phyloP scores from a whole-genome alignment of 2,888 invertebrate genomes.

The Stenoptilia bipunctidactyla region DNA sequence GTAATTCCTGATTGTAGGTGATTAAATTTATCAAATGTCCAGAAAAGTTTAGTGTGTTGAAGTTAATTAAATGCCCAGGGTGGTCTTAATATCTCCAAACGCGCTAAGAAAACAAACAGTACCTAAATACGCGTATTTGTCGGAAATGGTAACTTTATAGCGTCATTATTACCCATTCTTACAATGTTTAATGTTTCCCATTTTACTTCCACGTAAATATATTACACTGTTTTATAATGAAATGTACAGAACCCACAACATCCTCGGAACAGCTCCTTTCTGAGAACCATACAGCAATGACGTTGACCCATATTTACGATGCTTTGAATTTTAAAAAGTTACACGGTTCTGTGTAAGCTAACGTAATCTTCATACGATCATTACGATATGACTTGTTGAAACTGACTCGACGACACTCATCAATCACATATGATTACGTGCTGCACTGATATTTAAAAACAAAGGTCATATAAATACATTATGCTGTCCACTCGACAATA shows the following conservation, averaged over 20 bases:
- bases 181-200: not conserved
- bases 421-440: conserved; percentile 16
- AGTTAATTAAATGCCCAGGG: no score
- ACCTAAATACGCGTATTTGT: no score
- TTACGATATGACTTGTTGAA: conserved; percentile 31
- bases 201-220: conserved; percentile 1
- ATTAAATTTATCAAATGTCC: no score
- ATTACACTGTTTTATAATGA: not conserved
- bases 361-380: conserved; percentile 28
- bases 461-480: no score
- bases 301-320: conserved; percentile 49
- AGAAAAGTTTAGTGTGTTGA: no score
- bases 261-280: not conserved
- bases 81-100: no score
- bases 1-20: no score
- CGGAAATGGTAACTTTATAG: no score
- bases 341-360: conserved; percentile 43
- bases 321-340: conserved; percentile 53
- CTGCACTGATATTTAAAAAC: no score
- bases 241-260: not conserved
- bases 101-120: no score
- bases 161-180: no score
- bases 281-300: conserved; percentile 29
- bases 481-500: no score
- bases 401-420: conserved; percentile 20